Percentiles rank a stretch among this genome's conserved stretches.
phyloP scores from a whole-genome alignment of 2,113 vertebrate species.

The Casuarius casuarius region DNA sequence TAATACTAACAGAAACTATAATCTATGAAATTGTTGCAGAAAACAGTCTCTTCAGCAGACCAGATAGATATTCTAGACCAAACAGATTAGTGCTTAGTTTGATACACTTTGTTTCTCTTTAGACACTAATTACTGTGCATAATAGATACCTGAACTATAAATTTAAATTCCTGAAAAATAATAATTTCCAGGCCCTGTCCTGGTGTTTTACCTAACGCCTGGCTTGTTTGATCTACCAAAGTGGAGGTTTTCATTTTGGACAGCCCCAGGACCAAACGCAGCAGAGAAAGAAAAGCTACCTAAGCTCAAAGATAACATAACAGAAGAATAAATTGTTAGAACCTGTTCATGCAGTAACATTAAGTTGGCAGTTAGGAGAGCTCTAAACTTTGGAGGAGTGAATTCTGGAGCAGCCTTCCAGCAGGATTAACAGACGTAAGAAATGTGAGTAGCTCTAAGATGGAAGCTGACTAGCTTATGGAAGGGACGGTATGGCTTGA shows the following conservation, averaged over 20 bases:
- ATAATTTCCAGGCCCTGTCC: neutral
- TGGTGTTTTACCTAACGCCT: neutral
- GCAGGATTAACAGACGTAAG: rapidly evolving
- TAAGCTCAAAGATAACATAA: neutral
- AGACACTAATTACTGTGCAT: neutral
- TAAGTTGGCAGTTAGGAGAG: neutral
- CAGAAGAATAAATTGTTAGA: neutral
- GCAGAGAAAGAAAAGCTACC: neutral
- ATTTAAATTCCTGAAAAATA: neutral
- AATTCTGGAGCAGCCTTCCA: rapidly evolving
- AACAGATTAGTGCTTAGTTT: neutral
- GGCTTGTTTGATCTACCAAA: neutral
- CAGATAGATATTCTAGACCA: neutral
- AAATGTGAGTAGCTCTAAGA: rapidly evolving
- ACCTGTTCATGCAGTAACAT: neutral
- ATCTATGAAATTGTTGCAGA: neutral
- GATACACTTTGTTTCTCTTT: neutral
- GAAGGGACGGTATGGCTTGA: neutral
- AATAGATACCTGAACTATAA: neutral
- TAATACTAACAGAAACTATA: neutral
- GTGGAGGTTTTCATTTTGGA: neutral
- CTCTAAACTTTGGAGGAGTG: neutral
- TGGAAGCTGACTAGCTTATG: neutral
- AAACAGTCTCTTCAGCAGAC: neutral
- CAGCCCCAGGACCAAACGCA: neutral